Evolutionary conservation across 2,797 vertebrate species (phyloP).

Genomic region (Garrulus glandarius): DNA sequence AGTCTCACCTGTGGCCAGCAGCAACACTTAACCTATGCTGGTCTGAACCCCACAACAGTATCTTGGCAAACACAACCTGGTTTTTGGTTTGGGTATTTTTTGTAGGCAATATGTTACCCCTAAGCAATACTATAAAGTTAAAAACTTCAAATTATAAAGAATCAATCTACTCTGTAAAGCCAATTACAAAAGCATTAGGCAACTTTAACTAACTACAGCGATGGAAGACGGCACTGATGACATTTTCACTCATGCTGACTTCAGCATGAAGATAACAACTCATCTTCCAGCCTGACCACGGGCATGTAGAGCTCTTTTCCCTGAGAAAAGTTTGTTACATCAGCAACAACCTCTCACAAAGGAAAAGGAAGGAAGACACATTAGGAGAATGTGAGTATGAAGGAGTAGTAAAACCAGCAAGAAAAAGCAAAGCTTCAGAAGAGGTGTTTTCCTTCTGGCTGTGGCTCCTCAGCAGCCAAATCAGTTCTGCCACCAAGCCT

Average conservation of each 20-base stretch:
- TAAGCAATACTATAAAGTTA: background rate
- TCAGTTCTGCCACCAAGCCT: background rate
- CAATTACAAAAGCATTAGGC: background rate
- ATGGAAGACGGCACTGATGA: accelerated
- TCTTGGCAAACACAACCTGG: background rate
- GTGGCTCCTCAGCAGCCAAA: background rate
- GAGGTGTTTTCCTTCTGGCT: background rate
- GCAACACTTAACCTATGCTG: background rate
- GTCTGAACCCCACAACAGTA: background rate
- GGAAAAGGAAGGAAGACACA: background rate
- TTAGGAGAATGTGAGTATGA: background rate
- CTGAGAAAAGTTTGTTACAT: background rate
- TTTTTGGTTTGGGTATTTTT: background rate
- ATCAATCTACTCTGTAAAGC: background rate
- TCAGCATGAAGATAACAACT: background rate
- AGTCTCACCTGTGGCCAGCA: background rate
- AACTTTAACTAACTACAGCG: background rate
- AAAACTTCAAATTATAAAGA: background rate
- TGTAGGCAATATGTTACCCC: background rate
- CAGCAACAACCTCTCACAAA: background rate
- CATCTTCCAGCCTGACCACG: accelerated
- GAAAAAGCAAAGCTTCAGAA: background rate
- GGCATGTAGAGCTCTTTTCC: background rate
- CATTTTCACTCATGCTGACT: background rate
- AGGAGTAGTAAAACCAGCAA: background rate